Base-by-base conservation (phyloP, 2,888 invertebrate species). In the Thereva unica region DNA sequence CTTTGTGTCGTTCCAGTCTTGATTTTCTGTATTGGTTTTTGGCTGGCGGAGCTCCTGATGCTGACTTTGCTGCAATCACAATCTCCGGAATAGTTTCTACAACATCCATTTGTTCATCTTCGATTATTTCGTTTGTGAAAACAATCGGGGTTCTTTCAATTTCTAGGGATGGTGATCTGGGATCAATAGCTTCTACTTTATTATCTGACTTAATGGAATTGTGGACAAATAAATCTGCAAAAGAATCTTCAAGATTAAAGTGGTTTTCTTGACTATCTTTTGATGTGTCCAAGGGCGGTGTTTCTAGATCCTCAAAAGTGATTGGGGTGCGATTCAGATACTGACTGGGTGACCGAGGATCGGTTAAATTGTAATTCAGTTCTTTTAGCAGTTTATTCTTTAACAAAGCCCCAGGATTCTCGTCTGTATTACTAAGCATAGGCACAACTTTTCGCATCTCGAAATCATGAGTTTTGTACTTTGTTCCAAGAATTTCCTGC, bases 321-420 rank as follows among this genome's bases (percentile, higher is more conserved):
- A 71, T 66, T 5, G 71, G 71, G 0, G 71, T 71, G 4, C 71
- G 66, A 54, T 66, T 50, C 4, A 71, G 67, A 35, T 66, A 66
- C 1, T 47, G 40, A 34, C 65, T 71, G 6, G 71, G 71, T 7
- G 71, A 71, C 4, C 71, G 67, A 5, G 71, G 71, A 66, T 71
- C 71, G 7, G 64, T 9, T n/a, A 69, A 34, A 47, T 68, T 66
- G 9, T 37, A 38, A 12, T 47, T 35, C 0, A 69, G 37, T 5
- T 54, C 45, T 7, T 57, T 52, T 2, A 67, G 3, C 5, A 69
- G 10, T 52, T 67, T 67, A 6, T 42, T 41, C 6, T 45, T 49
- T 4, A 67, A 10, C 3, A 63, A 7, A n/a, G 12, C 37, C 4
- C 23, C 52, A 23, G 54, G 57, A 8, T 64, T 64, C 10, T 63